phyloP scores from a whole-genome alignment of 2,888 invertebrate genomes.

The Eugnorisma glareosa region DNA sequence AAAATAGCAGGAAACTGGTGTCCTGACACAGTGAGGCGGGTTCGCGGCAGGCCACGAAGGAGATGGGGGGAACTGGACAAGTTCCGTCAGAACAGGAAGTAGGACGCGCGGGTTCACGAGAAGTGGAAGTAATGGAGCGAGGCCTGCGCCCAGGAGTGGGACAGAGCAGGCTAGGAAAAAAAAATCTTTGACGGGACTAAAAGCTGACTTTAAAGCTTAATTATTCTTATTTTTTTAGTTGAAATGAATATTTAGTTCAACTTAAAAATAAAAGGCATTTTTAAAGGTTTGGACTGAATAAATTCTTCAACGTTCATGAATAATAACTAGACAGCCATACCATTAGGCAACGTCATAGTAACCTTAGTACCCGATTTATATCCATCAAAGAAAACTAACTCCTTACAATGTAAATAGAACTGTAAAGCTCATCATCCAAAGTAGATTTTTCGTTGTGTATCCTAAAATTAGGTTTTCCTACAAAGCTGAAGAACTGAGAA shows the following conservation, averaged over 20 bases:
- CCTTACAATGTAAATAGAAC: conserved; percentile 7
- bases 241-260: not conserved
- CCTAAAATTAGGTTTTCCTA: conserved; percentile 23
- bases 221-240: not conserved
- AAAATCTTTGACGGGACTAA: not conserved
- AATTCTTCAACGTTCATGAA: conserved; percentile 27
- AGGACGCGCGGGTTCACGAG: no score
- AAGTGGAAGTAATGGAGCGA: no score
- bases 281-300: not conserved
- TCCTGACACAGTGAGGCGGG: no score
- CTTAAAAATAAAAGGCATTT: not conserved
- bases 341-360: conserved; percentile 14
- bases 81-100: no score
- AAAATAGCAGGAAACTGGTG: no score
- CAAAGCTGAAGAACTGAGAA: conserved; percentile 27
- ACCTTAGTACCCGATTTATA: conserved; percentile 40
- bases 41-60: no score
- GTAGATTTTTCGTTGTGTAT: not conserved
- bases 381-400: conserved; percentile 18
- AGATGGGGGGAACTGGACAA: no score
- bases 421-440: accelerated
- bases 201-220: no score
- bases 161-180: no score
- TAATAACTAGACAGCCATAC: conserved; percentile 16
- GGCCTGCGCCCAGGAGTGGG: no score